phyloP scores from a whole-genome alignment of 2,888 invertebrate species.

The Parnassius mnemosyne region DNA sequence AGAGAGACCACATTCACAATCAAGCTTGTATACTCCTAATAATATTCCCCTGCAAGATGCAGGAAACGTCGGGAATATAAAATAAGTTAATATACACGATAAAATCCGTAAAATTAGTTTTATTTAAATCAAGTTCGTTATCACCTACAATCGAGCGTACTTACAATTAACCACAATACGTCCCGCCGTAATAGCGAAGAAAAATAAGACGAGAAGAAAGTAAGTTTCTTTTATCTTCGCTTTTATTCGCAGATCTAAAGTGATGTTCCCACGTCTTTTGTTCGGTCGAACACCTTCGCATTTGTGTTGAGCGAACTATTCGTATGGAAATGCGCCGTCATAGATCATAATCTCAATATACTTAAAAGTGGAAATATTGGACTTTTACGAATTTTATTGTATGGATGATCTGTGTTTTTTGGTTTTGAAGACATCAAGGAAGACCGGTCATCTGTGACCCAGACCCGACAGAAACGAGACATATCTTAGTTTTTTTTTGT shows the following conservation, averaged over 20 bases:
- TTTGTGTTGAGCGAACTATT: conserved; percentile 21
- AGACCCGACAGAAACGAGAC: no score
- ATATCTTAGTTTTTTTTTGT: no score
- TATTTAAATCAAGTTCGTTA: background rate
- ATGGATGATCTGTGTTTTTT: no score
- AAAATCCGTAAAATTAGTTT: no score
- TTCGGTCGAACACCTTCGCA: conserved; percentile 29
- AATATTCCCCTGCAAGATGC: no score
- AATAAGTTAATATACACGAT: no score
- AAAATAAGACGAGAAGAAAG: conserved; percentile 45
- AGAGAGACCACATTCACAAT: no score
- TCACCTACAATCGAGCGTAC: background rate
- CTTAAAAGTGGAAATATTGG: conserved; percentile 13
- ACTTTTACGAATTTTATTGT: no score
- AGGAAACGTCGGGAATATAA: no score
- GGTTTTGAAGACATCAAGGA: no score
- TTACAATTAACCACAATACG: conserved; percentile 23
- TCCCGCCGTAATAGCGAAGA: conserved; percentile 32
- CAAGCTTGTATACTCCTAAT: no score
- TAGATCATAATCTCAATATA: conserved; percentile 16
- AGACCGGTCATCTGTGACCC: no score
- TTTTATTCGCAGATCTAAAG: conserved; percentile 49
- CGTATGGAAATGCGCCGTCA: conserved; percentile 23
- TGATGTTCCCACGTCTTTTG: conserved; percentile 51
- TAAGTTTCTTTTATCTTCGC: conserved; percentile 39